Percentiles rank a stretch among this genome's conserved stretches.
Conservation (phyloP, 2,113 vertebrate species). For the Fregata magnificens region DNA sequence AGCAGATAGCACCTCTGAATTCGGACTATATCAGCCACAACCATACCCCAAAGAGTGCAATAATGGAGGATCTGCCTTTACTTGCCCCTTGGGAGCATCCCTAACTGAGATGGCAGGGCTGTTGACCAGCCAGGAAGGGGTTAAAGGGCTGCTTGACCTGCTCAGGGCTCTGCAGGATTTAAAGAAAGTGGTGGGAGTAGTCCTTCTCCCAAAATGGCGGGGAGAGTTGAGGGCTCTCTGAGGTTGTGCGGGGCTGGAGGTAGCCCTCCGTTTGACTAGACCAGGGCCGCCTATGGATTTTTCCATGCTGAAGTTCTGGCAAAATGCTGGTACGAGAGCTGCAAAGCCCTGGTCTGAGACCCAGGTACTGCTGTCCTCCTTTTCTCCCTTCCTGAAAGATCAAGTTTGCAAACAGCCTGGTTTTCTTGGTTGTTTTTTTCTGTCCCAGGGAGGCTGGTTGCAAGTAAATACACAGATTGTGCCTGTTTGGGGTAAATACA, state of each 20-base stretch:
- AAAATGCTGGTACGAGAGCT: no score
- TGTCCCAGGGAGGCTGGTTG: background rate
- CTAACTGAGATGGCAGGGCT: background rate
- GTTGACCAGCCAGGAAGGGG: background rate
- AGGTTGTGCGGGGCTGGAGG: background rate
- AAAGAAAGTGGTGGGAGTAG: fast-evolving
- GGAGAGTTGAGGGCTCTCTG: fast-evolving
- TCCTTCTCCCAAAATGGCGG: fast-evolving
- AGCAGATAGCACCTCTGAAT: background rate
- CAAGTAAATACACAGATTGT: background rate
- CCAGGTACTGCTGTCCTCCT: background rate
- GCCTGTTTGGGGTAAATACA: background rate
- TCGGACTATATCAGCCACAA: background rate
- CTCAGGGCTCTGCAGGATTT: background rate
- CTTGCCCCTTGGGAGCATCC: background rate
- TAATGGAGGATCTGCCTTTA: background rate
- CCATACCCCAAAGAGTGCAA: background rate
- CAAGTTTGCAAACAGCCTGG: background rate
- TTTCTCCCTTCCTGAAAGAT: background rate
- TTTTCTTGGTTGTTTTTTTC: background rate
- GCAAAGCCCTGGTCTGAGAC: background rate
- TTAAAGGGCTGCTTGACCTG: background rate
- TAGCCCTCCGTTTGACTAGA: fast-evolving
- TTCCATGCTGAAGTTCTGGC: background rate
- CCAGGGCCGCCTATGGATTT: background rate